These are phyloP conservation scores for Daboia siamensis DNA, from an alignment of 2,113 vertebrate species.

Conservation along the genomic window DNA sequence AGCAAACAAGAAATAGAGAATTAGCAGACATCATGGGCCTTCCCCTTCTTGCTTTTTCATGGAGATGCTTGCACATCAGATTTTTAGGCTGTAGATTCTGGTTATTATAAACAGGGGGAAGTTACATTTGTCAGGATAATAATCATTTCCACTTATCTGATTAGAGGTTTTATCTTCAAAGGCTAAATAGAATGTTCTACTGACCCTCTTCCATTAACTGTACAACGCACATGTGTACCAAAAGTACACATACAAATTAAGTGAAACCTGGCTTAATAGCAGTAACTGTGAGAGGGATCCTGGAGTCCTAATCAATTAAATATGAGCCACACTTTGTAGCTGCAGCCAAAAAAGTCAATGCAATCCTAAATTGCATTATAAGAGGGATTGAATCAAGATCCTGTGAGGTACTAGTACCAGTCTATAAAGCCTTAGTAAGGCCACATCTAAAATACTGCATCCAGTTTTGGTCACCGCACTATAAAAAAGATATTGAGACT, in stretches of 20 bases:
- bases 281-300: background rate
- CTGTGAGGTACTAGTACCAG: background rate
- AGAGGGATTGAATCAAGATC: background rate
- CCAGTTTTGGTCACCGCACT: background rate
- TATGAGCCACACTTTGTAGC: background rate
- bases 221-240: background rate
- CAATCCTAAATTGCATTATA: background rate
- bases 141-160: background rate
- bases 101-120: background rate
- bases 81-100: background rate
- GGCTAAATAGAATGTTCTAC: background rate
- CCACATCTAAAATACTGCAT: background rate
- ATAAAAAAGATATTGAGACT: background rate
- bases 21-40: background rate
- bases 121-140: background rate
- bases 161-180: background rate
- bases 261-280: background rate
- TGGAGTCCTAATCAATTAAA: background rate
- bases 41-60: background rate
- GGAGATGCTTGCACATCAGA: background rate
- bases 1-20: background rate
- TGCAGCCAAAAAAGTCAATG: background rate
- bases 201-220: background rate
- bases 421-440: background rate
- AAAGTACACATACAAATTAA: background rate